Evolutionary conservation across 2,797 vertebrate genomes (phyloP).

Genomic region (Xenops minutus): DNA sequence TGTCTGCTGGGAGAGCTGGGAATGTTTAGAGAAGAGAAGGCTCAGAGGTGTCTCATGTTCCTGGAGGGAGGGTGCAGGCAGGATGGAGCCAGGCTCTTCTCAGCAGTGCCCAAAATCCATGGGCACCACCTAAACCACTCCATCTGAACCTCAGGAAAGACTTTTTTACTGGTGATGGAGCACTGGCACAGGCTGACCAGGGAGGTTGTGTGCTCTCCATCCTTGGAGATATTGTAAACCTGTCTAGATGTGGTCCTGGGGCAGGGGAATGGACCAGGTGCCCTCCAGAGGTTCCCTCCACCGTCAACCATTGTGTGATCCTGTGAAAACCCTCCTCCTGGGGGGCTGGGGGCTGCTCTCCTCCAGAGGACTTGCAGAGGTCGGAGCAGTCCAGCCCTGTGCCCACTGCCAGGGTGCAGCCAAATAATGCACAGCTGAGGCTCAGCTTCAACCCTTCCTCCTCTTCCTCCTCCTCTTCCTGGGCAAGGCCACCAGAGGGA

Average conservation of each 20-base stretch:
- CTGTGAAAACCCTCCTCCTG: background rate
- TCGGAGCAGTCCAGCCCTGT: background rate
- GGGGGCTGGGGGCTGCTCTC: background rate
- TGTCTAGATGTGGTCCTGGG: fast-evolving
- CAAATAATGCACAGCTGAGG: background rate
- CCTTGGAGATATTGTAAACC: background rate
- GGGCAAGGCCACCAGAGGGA: background rate
- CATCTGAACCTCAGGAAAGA: background rate
- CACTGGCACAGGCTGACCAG: background rate
- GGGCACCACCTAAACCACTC: background rate
- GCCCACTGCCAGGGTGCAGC: background rate
- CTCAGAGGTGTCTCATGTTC: background rate
- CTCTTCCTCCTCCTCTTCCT: background rate
- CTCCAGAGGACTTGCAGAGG: background rate
- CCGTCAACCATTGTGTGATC: background rate
- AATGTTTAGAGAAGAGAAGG: background rate
- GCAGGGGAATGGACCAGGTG: background rate
- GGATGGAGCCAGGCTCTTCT: background rate
- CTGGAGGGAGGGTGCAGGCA: background rate
- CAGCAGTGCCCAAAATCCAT: background rate
- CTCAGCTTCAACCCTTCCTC: fast-evolving
- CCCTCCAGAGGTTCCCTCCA: background rate
- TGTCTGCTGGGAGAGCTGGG: background rate
- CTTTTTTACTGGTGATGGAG: fast-evolving
- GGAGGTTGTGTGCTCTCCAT: fast-evolving